Base-by-base conservation (phyloP, 2,797 vertebrate genomes). In the Sebastes iracundus region DNA sequence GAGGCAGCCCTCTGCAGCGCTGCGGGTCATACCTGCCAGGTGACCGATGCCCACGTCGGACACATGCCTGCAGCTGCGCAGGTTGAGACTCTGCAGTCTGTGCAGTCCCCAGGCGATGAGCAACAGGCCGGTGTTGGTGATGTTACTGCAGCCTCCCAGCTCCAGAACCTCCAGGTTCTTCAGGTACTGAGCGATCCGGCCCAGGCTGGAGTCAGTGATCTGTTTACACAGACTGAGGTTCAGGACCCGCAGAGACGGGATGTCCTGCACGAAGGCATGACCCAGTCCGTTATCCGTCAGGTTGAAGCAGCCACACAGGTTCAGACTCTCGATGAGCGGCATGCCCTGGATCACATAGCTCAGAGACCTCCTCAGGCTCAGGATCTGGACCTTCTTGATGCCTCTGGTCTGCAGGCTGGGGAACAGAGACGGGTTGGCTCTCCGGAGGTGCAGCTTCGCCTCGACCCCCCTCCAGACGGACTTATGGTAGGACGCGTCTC, bases 321-420 rank as follows among this genome's bases (percentile, higher is more conserved):
- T 99, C 82, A 99, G 97, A 95, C 98, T 99, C 94, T 99, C 98
- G 93, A 99, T 99, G 92, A 97, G 96, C 79, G 98, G 97, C 97
- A 99, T 98, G 88, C 98, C 98, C 91, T 99, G 98, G 87, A 99
- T 98, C 91, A 99, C 98, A 94, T 99, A 99, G 95, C 98, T 99
- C 84, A 99, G 95, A 91, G 98, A 99, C 91, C 98, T 96, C 88
- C 98, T 96, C 79, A 99, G 94, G 92, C 98, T 99, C 53, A 99
- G 97, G 88, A 99, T 99, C 96, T 99, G 98, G 58, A 99, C 97
- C 78, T 97, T 96, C 86, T 98, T 96, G 94, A 99, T 99, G 25
- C 98, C 98, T 81, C 98, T 94, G 88, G 97, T 97, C 94, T 98
- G 98, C 90, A 99, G 96, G 87, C 98, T 99, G 91, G 98, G 98